Percentiles rank a stretch among this genome's conserved stretches.
phyloP scores from a whole-genome alignment of 1,140 invertebrate species.

The Zaprionus kolodkinae region DNA sequence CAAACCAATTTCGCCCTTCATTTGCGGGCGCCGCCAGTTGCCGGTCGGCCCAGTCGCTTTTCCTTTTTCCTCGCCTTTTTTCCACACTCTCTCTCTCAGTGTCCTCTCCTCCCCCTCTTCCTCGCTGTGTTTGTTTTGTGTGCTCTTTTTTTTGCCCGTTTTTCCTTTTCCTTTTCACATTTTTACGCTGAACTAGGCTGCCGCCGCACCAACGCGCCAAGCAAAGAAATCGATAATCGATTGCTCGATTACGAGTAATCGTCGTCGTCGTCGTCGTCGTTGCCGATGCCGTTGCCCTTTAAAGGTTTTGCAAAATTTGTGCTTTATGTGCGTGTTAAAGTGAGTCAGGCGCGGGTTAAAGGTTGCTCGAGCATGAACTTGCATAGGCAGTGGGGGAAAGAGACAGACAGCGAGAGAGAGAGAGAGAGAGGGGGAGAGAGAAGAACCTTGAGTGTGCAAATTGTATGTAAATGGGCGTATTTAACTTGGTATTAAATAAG shows the following conservation, averaged over 20 bases:
- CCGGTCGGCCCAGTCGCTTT: slow-evolving; percentile 23
- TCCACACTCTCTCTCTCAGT: background rate
- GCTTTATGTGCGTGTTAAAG: slow-evolving; percentile 48
- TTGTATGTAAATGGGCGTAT: background rate
- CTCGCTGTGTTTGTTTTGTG: slow-evolving; percentile 42
- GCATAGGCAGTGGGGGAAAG: background rate
- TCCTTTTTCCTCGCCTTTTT: slow-evolving; percentile 21
- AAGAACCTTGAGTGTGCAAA: background rate
- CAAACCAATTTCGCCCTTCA: slow-evolving; percentile 59
- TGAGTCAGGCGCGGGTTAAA: slow-evolving; percentile 16
- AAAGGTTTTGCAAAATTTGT: slow-evolving; percentile 34
- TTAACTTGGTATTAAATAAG: background rate
- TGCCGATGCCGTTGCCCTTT: slow-evolving; percentile 25
- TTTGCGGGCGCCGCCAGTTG: slow-evolving; percentile 47
- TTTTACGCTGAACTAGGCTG: slow-evolving; percentile 47
- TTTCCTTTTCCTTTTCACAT: slow-evolving; percentile 21
- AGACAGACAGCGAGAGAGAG: too few relatives aligned
- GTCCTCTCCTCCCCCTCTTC: background rate
- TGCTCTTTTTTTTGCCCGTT: slow-evolving; percentile 9
- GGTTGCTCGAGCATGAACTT: slow-evolving; percentile 11
- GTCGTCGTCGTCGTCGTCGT: slow-evolving; percentile 15
- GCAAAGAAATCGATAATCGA: slow-evolving; percentile 54
- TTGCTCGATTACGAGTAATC: slow-evolving; percentile 6
- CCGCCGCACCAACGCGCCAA: slow-evolving; percentile 4
- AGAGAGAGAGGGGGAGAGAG: background rate